Conservation (phyloP, 2,113 vertebrate genomes). For the Tachysurus vachellii region DNA sequence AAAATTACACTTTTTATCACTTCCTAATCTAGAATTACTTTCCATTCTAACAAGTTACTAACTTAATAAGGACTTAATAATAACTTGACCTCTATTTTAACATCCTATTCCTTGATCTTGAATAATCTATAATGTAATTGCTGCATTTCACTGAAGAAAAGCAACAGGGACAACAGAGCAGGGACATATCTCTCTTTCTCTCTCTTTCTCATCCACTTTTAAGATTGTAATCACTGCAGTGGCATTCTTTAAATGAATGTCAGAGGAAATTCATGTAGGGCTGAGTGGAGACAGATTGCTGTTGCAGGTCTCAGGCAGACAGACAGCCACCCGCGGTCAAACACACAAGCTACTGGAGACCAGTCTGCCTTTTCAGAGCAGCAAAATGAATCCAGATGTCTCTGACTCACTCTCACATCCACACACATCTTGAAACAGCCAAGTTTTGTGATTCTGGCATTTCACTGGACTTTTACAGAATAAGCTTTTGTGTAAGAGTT, state of each 20-base stretch:
- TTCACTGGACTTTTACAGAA: slow-evolving; percentile 56
- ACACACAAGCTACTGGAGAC: slow-evolving; percentile 69
- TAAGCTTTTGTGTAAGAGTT: slow-evolving; percentile 48
- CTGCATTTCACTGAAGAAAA: background rate
- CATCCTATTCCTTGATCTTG: background rate
- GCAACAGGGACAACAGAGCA: background rate
- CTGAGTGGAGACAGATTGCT: slow-evolving; percentile 18
- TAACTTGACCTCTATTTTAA: background rate
- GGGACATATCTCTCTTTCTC: no score
- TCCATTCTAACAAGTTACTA: background rate
- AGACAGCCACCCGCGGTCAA: slow-evolving; percentile 54
- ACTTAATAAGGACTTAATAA: background rate
- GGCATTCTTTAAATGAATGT: background rate
- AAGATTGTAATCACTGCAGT: background rate
- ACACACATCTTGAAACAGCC: slow-evolving; percentile 49
- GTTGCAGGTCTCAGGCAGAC: slow-evolving; percentile 31
- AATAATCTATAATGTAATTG: background rate
- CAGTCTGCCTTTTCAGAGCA: slow-evolving; percentile 53
- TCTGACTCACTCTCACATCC: slow-evolving; percentile 58
- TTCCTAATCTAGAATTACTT: background rate
- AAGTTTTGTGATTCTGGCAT: slow-evolving; percentile 40
- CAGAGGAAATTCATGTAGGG: background rate
- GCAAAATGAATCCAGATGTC: slow-evolving; percentile 73
- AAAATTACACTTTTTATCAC: background rate
- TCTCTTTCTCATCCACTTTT: background rate